phyloP scores from a whole-genome alignment of 1,140 invertebrate species.

The Metopolophium dirhodum region DNA sequence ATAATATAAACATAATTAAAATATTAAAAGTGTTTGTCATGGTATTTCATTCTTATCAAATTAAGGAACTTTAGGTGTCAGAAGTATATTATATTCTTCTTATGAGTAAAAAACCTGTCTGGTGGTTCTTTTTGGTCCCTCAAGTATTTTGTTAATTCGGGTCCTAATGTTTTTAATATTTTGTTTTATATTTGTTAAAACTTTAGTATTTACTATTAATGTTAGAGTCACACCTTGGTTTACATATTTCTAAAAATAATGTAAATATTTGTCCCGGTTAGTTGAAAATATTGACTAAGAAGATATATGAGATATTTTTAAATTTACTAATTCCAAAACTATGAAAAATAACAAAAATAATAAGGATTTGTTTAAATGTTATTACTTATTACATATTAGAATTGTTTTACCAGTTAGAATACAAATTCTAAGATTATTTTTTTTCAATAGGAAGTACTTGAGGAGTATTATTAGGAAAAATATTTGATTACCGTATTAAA shows the following conservation, averaged over 20 bases:
- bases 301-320: background rate
- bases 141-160: constrained; percentile 55
- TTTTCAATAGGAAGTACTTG: constrained; percentile 51
- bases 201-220: constrained; percentile 44
- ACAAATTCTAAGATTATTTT: background rate
- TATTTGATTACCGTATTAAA: constrained; percentile 51
- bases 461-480: constrained; percentile 55
- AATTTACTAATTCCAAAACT: background rate
- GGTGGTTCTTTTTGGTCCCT: constrained; percentile 54
- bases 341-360: constrained; percentile 37
- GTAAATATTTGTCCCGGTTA: constrained; percentile 33
- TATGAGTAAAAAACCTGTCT: constrained; percentile 52
- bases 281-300: constrained; percentile 37
- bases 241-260: constrained; percentile 33
- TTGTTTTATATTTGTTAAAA: constrained; percentile 47
- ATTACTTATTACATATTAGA: constrained; percentile 47
- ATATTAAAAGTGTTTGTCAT: constrained; percentile 55
- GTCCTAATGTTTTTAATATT: constrained; percentile 51
- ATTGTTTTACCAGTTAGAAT: constrained; percentile 27
- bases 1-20: constrained; percentile 52
- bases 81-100: constrained; percentile 48
- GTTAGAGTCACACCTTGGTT: constrained; percentile 50
- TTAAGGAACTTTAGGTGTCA: constrained; percentile 56
- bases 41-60: constrained; percentile 56
- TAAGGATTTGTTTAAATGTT: constrained; percentile 4